These are phyloP conservation scores for Hyaena hyaena DNA, from an alignment of 2,113 vertebrate species.

Conservation along the genomic window DNA sequence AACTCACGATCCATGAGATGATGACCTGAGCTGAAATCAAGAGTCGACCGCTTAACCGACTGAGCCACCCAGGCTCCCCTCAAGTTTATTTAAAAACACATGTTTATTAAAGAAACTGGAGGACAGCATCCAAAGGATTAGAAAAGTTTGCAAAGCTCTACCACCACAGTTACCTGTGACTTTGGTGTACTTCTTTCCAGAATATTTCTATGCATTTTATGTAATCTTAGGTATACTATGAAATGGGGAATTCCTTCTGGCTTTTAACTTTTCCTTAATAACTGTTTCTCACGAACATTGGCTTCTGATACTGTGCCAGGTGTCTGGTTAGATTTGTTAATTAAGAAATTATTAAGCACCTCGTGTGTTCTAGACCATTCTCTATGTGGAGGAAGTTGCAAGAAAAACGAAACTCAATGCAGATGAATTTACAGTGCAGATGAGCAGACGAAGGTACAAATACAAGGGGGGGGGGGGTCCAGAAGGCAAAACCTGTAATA, in stretches of 20 bases:
- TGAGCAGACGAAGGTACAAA: not conserved
- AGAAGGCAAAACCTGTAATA: not conserved
- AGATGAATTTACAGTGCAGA: not conserved
- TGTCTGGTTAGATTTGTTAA: not conserved
- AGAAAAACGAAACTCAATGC: not conserved
- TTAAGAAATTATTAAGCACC: not conserved
- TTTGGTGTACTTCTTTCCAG: not conserved
- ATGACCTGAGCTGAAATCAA: too few relatives aligned
- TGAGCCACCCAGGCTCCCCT: too few relatives aligned
- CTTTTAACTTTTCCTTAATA: not conserved
- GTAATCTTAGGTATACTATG: not conserved
- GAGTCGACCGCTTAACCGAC: too few relatives aligned
- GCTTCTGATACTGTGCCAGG: not conserved
- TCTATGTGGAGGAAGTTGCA: not conserved
- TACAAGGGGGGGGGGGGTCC: not conserved
- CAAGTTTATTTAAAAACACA: not conserved
- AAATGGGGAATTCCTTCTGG: not conserved
- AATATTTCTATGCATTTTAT: not conserved
- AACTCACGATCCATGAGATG: too few relatives aligned
- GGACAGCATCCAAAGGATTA: not conserved
- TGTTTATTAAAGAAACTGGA: not conserved
- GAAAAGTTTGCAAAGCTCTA: not conserved
- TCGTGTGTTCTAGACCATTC: not conserved
- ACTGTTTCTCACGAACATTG: not conserved
- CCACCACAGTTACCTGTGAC: not conserved